Evolutionary conservation across 2,797 vertebrate species (phyloP).

Genomic region (Mormyrus proboscirostris): DNA sequence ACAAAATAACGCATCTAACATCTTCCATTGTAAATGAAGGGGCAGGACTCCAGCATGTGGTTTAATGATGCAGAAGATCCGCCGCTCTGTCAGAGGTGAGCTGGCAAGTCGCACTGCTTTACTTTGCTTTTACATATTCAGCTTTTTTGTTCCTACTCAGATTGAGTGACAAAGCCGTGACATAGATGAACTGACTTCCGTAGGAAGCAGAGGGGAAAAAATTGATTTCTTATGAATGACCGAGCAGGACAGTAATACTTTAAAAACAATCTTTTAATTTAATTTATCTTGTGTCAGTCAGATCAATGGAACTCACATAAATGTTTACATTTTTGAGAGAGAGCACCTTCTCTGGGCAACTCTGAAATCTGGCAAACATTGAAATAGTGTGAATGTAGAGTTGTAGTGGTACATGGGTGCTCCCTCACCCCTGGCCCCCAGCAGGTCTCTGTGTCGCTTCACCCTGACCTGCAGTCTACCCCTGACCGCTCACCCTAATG

Average conservation of each 20-base stretch:
- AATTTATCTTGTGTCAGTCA: neutral
- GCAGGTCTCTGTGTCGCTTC: neutral
- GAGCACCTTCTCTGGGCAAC: neutral
- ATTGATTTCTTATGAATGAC: neutral
- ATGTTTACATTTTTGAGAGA: neutral
- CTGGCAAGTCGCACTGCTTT: neutral
- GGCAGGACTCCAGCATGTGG: conserved; percentile 50
- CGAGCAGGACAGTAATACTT: neutral
- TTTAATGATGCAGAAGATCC: conserved; percentile 52
- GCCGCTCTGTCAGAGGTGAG: conserved; percentile 59
- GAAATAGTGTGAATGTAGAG: neutral
- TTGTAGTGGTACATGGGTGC: neutral
- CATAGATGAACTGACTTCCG: neutral
- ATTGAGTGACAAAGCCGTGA: neutral
- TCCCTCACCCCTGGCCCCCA: neutral
- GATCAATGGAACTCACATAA: neutral
- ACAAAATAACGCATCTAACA: neutral
- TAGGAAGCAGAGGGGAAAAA: neutral
- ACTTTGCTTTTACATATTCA: neutral
- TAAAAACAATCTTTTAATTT: neutral
- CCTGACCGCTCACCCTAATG: neutral
- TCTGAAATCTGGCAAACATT: neutral
- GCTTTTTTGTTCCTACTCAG: neutral
- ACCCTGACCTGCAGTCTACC: neutral
- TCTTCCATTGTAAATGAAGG: conserved; percentile 36